Conservation (phyloP, 1,140 invertebrate species). For the Diorhabda elongata region DNA sequence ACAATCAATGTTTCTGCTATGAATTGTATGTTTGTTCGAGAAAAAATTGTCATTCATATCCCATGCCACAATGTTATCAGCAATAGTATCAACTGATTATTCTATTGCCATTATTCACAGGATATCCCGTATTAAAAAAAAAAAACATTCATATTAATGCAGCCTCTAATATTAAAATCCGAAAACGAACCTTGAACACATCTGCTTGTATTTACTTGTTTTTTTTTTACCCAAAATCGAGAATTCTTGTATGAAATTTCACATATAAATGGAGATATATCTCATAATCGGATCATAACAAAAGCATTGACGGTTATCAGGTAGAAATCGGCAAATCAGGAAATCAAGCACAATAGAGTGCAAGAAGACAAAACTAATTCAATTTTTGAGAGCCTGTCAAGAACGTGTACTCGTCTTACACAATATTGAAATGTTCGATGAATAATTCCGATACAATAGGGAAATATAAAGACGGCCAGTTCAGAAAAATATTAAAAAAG, state of each 20-base stretch:
- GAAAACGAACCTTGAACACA: not conserved
- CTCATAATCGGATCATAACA: constrained; percentile 2
- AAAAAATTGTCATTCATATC: too few species aligned
- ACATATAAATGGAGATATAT: not conserved
- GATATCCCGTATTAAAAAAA: too few species aligned
- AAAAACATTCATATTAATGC: too few species aligned
- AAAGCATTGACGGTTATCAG: constrained; percentile 1
- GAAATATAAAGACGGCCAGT: not conserved
- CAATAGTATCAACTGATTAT: too few species aligned
- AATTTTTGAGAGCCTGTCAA: not conserved
- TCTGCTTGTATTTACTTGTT: constrained; percentile 1
- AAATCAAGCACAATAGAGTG: not conserved
- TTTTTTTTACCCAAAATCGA: not conserved
- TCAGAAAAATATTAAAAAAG: not conserved
- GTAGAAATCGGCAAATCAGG: constrained; percentile 1
- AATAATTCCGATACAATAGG: not conserved
- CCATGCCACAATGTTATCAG: too few species aligned
- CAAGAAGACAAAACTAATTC: not conserved
- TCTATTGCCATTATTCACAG: too few species aligned
- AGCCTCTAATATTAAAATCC: too few species aligned
- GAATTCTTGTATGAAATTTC: not conserved
- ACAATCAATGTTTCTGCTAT: too few species aligned
- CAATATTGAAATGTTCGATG: not conserved
- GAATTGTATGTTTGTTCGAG: too few species aligned
- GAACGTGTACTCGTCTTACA: not conserved